Evolutionary conservation across 2,113 vertebrate species (phyloP).

Genomic region (Macaca fascicularis): DNA sequence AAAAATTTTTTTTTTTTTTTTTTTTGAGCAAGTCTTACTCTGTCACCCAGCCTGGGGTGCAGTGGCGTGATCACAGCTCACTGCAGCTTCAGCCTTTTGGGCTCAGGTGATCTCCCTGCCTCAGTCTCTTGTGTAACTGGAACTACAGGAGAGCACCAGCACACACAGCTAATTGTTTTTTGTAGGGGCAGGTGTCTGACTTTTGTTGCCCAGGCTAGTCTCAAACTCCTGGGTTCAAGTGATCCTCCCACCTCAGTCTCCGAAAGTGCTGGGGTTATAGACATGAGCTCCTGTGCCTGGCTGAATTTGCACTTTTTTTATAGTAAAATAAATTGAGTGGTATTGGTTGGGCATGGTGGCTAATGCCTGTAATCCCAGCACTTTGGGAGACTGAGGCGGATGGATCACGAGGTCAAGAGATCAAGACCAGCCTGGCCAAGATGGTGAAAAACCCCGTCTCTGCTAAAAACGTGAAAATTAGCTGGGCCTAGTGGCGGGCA

Average conservation of each 20-base stretch:
- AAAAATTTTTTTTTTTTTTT: not conserved
- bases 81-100: not conserved
- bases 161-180: not conserved
- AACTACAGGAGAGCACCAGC: not conserved
- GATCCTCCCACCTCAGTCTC: no score
- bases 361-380: no score
- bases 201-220: not conserved
- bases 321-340: no score
- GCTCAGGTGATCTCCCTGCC: not conserved
- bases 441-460: no score
- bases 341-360: no score
- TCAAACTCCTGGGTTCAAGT: not conserved
- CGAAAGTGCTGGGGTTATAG: no score
- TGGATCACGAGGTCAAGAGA: no score
- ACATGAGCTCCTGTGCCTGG: no score
- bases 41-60: not conserved
- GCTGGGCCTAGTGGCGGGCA: accelerated
- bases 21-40: not conserved
- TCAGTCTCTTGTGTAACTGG: not conserved
- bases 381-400: no score
- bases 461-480: no score
- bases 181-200: not conserved
- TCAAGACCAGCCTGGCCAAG: no score
- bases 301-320: no score
- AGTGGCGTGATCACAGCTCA: not conserved